Evolutionary conservation across 2,113 vertebrate species (phyloP).

Genomic region (Lophura nycthemera): DNA sequence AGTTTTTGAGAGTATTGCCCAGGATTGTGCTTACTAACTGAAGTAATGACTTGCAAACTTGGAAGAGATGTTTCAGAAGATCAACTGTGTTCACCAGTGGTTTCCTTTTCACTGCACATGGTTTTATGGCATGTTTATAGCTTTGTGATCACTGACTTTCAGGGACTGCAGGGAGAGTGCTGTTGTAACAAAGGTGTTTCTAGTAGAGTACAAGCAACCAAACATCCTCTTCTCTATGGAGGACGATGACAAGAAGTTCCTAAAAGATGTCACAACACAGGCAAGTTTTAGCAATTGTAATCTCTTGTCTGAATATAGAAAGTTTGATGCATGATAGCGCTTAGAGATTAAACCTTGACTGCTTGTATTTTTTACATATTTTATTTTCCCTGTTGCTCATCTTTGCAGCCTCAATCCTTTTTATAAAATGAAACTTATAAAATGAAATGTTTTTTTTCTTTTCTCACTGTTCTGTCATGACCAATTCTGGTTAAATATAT

Average conservation of each 20-base stretch:
- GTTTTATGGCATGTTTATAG: background rate
- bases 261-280: constrained; percentile 47
- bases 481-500: background rate
- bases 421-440: background rate
- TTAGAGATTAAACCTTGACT: background rate
- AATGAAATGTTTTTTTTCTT: background rate
- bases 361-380: background rate
- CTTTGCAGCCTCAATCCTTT: background rate
- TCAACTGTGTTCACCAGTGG: background rate
- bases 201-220: constrained; percentile 77
- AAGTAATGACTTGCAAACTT: background rate
- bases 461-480: background rate
- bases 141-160: constrained; percentile 43
- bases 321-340: background rate
- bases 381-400: background rate
- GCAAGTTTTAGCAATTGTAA: constrained; percentile 51
- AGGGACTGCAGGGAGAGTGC: constrained; percentile 91
- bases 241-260: constrained; percentile 65
- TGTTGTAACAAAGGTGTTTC: constrained; percentile 90
- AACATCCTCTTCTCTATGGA: constrained; percentile 42
- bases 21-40: background rate
- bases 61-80: background rate
- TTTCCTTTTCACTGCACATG: background rate
- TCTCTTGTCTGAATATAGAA: background rate
- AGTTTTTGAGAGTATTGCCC: background rate